These are phyloP conservation scores for Neodiprion virginianus DNA, from an alignment of 1,140 invertebrate species.

Conservation along the genomic window DNA sequence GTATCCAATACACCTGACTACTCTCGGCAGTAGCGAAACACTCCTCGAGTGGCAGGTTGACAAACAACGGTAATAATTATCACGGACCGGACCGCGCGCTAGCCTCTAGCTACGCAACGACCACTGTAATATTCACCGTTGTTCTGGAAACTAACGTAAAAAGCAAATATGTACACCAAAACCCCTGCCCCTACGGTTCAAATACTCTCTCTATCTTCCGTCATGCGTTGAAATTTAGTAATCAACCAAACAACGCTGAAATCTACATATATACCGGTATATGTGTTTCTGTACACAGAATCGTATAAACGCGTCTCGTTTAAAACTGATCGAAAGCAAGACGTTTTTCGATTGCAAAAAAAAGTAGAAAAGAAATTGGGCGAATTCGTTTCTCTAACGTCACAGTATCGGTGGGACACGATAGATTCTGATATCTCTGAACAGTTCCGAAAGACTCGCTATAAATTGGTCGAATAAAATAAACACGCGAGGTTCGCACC, in stretches of 20 bases:
- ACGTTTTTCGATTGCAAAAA: too few species aligned
- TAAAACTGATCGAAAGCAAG: too few species aligned
- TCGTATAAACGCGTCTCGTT: too few species aligned
- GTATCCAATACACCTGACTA: too few species aligned
- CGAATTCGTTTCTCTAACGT: neutral
- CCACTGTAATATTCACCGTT: conserved; percentile 2
- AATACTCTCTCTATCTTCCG: too few species aligned
- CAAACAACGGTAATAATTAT: conserved; percentile 3
- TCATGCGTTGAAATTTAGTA: too few species aligned
- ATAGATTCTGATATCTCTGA: neutral
- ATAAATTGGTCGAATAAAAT: neutral
- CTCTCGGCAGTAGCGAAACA: neutral
- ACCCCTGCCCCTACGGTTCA: neutral
- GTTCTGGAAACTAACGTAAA: neutral
- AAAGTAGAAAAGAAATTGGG: too few species aligned
- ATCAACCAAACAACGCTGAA: too few species aligned
- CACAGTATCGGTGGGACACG: neutral
- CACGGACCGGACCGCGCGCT: neutral
- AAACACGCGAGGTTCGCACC: neutral
- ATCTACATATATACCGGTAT: too few species aligned
- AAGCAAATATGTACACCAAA: neutral
- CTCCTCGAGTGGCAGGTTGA: neutral
- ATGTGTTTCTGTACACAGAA: too few species aligned
- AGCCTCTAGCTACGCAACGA: neutral
- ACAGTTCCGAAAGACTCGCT: neutral